phyloP scores from a whole-genome alignment of 1,140 invertebrate species.

The Trypoxylus dichotomus region DNA sequence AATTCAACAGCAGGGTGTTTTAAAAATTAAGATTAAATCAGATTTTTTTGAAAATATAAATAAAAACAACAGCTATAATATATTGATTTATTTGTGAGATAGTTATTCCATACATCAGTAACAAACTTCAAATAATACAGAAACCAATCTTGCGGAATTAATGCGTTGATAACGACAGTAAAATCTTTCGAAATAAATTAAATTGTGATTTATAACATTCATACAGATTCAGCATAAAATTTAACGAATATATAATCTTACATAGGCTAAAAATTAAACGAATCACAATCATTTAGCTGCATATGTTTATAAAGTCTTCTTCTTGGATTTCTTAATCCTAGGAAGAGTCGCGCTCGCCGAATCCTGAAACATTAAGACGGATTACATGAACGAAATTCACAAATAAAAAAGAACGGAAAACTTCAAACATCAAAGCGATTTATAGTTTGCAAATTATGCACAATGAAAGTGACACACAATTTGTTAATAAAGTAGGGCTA shows the following conservation, averaged over 20 bases:
- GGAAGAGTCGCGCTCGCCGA: constrained; percentile 50
- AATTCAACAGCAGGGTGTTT: too few relatives aligned
- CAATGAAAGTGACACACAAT: constrained; percentile 1
- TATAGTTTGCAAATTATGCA: constrained; percentile 21
- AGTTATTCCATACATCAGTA: constrained; percentile 16
- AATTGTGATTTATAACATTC: constrained; percentile 26
- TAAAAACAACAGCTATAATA: background rate
- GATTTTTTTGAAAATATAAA: too few relatives aligned
- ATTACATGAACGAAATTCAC: constrained; percentile 29
- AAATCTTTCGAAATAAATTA: constrained; percentile 29
- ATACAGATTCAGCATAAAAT: constrained; percentile 26
- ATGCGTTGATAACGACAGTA: constrained; percentile 21
- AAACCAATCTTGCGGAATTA: background rate
- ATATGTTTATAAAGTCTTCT: constrained; percentile 43
- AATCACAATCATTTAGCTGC: constrained; percentile 21
- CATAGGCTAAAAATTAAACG: constrained; percentile 19
- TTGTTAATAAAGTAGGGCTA: constrained; percentile 9
- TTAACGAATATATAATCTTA: constrained; percentile 19
- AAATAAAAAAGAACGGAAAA: constrained; percentile 37
- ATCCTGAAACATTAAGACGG: constrained; percentile 44
- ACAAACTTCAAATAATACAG: constrained; percentile 27
- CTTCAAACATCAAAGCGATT: constrained; percentile 18
- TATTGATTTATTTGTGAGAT: constrained; percentile 5
- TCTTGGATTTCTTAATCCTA: constrained; percentile 50
- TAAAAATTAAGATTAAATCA: too few relatives aligned